Evolutionary conservation across 2,113 vertebrate genomes (phyloP).

Genomic region (Psilopsiagon aymara): DNA sequence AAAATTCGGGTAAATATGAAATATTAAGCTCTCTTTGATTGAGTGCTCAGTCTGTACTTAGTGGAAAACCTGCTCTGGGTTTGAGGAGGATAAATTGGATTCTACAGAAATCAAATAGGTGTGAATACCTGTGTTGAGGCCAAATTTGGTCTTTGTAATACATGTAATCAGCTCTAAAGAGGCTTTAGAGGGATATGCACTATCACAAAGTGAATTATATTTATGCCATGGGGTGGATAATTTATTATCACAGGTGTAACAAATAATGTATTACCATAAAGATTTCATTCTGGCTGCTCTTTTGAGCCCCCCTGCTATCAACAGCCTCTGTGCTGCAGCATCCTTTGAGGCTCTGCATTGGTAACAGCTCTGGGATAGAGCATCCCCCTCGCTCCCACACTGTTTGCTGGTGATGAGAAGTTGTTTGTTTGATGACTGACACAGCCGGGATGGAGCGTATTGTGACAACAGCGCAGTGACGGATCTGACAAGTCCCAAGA

Average conservation of each 20-base stretch:
- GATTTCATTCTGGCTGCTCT: neutral
- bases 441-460: neutral
- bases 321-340: neutral
- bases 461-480: neutral
- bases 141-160: neutral
- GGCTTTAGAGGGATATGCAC: neutral
- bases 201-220: neutral
- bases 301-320: neutral
- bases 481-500: slow-evolving; percentile 10
- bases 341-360: neutral
- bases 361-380: neutral
- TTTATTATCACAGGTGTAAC: neutral
- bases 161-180: neutral
- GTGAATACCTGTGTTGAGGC: neutral
- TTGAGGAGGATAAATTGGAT: neutral
- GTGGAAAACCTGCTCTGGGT: neutral
- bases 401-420: neutral
- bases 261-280: neutral
- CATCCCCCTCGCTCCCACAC: neutral
- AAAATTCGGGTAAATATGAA: neutral
- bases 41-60: neutral
- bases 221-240: neutral
- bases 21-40: neutral
- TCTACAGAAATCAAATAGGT: neutral
- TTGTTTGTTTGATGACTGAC: slow-evolving; percentile 33